A percentile compares a stretch with the other conserved stretches of the same genome.
These are phyloP conservation scores for Mycteria americana DNA, from an alignment of 2,797 vertebrate species.

Conservation along the genomic window DNA sequence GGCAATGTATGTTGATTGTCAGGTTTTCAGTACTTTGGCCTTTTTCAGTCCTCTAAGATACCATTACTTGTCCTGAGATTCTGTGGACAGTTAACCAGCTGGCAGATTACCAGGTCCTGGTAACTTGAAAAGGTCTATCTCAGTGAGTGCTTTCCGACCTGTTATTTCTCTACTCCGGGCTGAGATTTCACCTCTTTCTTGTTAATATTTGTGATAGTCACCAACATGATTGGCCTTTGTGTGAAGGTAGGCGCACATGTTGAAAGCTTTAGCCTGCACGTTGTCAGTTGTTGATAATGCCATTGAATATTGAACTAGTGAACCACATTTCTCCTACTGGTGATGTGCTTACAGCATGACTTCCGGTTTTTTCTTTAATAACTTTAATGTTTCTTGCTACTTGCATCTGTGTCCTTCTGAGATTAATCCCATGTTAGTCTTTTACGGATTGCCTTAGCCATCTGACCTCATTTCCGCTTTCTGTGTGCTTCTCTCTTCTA, in stretches of 20 bases:
- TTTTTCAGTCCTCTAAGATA: background rate
- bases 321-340: background rate
- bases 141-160: background rate
- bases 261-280: background rate
- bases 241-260: fast-evolving
- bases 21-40: background rate
- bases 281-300: background rate
- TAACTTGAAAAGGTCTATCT: background rate
- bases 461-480: background rate
- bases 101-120: background rate
- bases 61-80: background rate
- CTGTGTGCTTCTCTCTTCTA: background rate
- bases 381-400: background rate
- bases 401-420: background rate
- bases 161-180: background rate
- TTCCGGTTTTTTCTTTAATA: background rate
- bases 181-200: background rate
- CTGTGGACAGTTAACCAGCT: background rate
- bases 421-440: background rate
- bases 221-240: background rate
- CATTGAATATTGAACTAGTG: background rate
- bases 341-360: background rate
- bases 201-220: background rate
- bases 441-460: background rate
- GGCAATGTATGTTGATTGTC: background rate